Conservation (phyloP, 2,888 invertebrate genomes). For the Synergus itoensis region DNA sequence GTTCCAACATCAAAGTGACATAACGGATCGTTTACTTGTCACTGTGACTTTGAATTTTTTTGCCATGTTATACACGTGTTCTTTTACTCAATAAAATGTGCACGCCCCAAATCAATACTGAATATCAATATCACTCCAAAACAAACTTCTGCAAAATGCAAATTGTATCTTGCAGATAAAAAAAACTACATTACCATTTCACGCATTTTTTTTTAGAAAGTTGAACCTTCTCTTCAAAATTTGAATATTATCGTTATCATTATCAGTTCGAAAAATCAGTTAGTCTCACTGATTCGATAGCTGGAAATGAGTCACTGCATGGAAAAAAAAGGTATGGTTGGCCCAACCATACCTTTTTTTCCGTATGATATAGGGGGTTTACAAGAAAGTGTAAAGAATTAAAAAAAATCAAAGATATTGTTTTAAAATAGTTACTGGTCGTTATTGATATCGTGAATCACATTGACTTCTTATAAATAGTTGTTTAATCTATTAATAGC, state of each 20-base stretch:
- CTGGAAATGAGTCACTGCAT: no score
- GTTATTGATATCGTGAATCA: neutral
- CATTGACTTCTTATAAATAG: slow-evolving; percentile 15
- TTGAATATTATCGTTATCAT: no score
- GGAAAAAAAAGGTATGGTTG: no score
- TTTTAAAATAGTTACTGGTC: neutral
- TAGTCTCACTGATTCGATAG: no score
- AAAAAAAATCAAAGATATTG: neutral
- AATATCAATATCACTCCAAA: neutral
- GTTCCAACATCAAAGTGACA: slow-evolving; percentile 47
- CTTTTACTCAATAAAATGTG: neutral
- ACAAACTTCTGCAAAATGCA: neutral
- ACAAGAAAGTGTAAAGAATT: no score
- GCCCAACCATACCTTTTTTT: no score
- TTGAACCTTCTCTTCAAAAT: neutral
- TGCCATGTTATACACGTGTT: neutral
- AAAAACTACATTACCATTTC: neutral
- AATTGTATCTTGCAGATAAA: neutral
- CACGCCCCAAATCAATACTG: neutral
- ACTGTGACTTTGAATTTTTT: slow-evolving; percentile 32
- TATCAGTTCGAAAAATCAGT: no score
- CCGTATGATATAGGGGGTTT: no score
- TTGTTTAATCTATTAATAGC: slow-evolving; percentile 24
- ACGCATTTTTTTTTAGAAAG: neutral
- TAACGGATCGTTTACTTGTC: slow-evolving; percentile 48